These are phyloP conservation scores for Chlamydotis undulata DNA, from an alignment of 2,113 vertebrate genomes.

Conservation along the genomic window DNA sequence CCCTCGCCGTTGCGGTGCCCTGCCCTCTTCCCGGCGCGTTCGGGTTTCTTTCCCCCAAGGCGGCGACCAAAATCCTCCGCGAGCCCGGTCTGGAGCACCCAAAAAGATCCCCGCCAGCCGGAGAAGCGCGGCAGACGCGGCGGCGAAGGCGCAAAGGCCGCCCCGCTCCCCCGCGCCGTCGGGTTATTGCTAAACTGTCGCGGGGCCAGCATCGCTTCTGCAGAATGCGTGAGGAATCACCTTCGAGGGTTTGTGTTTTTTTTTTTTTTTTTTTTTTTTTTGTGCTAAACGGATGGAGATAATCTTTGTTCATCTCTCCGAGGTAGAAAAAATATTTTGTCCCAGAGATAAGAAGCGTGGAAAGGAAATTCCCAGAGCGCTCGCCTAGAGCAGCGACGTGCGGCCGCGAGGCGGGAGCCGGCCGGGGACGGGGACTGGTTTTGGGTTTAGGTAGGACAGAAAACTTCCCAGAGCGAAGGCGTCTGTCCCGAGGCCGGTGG, in stretches of 20 bases:
- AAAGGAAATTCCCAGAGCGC: constrained; percentile 27
- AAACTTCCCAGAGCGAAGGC: not conserved
- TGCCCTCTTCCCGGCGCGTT: not conserved
- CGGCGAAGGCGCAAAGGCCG: not conserved
- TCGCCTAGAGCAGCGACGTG: not conserved
- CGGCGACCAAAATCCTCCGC: constrained; percentile 9
- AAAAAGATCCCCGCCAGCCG: not conserved
- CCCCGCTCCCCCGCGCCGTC: not conserved
- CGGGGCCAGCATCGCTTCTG: constrained; percentile 45
- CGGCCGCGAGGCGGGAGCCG: not conserved
- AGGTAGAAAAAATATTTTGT: constrained; percentile 75
- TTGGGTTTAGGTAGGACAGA: not conserved
- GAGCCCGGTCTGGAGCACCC: not conserved
- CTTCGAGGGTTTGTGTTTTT: too few species aligned
- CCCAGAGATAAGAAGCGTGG: constrained; percentile 73
- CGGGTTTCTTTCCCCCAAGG: not conserved
- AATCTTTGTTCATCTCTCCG: constrained; percentile 76
- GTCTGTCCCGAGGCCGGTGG: not conserved
- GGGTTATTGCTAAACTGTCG: constrained; percentile 71
- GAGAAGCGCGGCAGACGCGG: not conserved
- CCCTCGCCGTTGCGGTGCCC: not conserved
- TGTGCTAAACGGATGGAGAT: constrained; percentile 72
- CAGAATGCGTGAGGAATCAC: too few species aligned
- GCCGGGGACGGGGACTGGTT: not conserved
- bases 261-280: not conserved